Conservation (phyloP, 2,797 vertebrate species). For the Clamator glandarius region DNA sequence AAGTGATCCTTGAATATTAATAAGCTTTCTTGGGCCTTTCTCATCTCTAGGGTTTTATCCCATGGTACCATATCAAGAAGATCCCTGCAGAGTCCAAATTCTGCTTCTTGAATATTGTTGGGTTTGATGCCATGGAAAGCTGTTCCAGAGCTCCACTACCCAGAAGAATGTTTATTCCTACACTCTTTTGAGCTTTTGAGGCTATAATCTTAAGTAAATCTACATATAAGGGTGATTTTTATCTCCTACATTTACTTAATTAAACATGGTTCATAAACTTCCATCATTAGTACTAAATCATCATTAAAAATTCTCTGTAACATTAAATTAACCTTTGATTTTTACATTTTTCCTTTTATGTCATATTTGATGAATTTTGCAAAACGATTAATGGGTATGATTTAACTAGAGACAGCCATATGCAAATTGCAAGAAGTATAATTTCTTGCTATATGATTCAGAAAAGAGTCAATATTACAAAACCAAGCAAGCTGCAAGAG, state of each 20-base stretch:
- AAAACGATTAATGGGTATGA: not conserved
- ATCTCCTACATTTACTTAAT: conserved; percentile 22
- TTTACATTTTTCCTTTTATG: conserved; percentile 29
- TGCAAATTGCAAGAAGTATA: not conserved
- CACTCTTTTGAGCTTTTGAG: not conserved
- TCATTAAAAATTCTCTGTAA: conserved; percentile 27
- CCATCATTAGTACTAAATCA: conserved; percentile 11
- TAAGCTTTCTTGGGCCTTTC: too few relatives aligned
- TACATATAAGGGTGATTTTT: conserved; percentile 26
- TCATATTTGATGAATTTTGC: conserved; percentile 5
- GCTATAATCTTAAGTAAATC: not conserved
- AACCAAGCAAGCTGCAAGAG: not conserved
- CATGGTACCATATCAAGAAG: too few relatives aligned
- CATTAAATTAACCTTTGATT: conserved; percentile 39
- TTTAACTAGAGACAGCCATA: not conserved
- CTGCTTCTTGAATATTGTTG: too few relatives aligned
- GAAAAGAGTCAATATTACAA: not conserved
- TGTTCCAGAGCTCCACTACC: too few relatives aligned
- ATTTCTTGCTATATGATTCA: not conserved
- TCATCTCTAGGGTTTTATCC: too few relatives aligned
- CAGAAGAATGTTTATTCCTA: not conserved
- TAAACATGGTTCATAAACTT: conserved; percentile 34
- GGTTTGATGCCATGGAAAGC: too few relatives aligned
- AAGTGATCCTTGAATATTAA: too few relatives aligned
- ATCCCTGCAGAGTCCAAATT: too few relatives aligned